phyloP scores from a whole-genome alignment of 2,113 vertebrate genomes.

The Phalacrocorax pelagicus region DNA sequence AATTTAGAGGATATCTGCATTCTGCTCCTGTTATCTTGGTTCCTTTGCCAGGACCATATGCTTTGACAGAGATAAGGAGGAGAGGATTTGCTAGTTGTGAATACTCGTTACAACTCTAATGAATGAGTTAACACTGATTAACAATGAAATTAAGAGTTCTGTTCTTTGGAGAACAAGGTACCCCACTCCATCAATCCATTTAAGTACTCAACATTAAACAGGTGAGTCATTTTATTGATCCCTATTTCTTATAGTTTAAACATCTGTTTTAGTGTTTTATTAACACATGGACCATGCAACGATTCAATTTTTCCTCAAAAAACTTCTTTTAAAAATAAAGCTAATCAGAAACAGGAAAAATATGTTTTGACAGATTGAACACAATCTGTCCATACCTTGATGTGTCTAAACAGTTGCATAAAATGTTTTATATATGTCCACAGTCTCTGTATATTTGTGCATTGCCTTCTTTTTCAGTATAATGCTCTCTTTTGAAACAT shows the following conservation, averaged over 20 bases:
- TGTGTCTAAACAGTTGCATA: not conserved
- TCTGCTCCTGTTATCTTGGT: not conserved
- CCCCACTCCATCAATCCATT: not conserved
- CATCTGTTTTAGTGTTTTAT: not conserved
- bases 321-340: not conserved
- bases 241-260: not conserved
- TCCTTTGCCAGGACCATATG: slow-evolving; percentile 14
- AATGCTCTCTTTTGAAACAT: not conserved
- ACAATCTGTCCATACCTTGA: not conserved
- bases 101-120: slow-evolving; percentile 12
- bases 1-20: not conserved
- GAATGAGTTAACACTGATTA: slow-evolving; percentile 9
- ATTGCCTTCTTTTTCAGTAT: not conserved
- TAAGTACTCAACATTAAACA: not conserved
- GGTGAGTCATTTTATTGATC: not conserved
- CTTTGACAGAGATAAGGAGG: slow-evolving; percentile 43
- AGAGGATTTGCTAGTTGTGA: slow-evolving; percentile 17
- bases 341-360: not conserved
- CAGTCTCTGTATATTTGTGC: not conserved
- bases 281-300: not conserved
- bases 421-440: not conserved
- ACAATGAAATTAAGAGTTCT: slow-evolving; percentile 35
- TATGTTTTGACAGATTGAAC: not conserved
- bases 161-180: not conserved
- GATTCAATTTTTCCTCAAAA: not conserved